Evolutionary conservation across 2,113 vertebrate genomes (phyloP), one percentile per base, ranked within the genome.

Genomic region (Gymnogyps californianus): DNA sequence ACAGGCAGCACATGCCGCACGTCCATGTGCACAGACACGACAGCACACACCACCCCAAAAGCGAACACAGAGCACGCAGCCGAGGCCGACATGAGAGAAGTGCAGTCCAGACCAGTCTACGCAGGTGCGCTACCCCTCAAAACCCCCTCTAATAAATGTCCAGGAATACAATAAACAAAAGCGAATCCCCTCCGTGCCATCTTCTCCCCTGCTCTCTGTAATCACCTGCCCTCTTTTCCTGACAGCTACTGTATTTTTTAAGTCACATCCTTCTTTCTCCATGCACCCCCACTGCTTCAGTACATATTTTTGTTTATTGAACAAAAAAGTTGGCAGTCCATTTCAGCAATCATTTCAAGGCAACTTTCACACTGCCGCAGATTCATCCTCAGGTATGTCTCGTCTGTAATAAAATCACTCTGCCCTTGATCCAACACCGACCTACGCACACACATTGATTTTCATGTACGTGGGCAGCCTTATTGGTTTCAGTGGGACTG

Each of bases 61-160:
- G 24, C 3, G 3, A 80, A 47, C 44, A 29, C 9, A 12, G 0
- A 74, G 29, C 86, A 74, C 2, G 12, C 5, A 14, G 55, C 38
- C 4, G 4, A 72, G 42, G 58, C 38, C 0, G 5, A 69, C 4
- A 0, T 2, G 11, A 36, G 22, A 61, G 54, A 67, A 29, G 17
- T 42, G 38, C 0, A 0, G 31, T 34, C 47, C 62, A 34, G 55
- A 69, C 7, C n/a, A 55, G 69, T 1, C 1, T 29, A 17, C 0
- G 2, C 40, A 47, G 26, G 24, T 34, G 42, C 0, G 0, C 34
- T 90, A 54, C 34, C 46, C 34, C 55, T n/a, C 54, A 47, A 52
- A 46, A 7, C 6, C 8, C 16, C 11, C 40, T 40, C 55, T 36
- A 38, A 82, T 36, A 49, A 49, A 44, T 7, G 1, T 49, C 38